These are phyloP conservation scores for Lycocorax pyrrhopterus DNA, from an alignment of 2,113 vertebrate genomes.

Conservation along the genomic window DNA sequence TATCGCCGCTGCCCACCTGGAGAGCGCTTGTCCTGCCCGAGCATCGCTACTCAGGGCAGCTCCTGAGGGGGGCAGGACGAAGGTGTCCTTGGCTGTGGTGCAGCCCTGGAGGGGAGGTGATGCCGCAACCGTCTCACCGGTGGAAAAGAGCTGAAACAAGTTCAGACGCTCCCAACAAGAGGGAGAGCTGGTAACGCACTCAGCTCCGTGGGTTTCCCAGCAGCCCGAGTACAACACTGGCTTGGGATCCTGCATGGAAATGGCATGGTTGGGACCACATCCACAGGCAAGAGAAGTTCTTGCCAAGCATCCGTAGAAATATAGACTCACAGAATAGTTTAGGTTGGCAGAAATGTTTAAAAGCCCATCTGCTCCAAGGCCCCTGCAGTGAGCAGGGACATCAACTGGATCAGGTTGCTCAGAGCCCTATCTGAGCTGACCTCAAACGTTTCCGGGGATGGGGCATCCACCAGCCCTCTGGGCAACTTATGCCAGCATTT, in stretches of 20 bases:
- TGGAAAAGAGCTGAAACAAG: background rate
- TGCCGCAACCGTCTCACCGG: background rate
- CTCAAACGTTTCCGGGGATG: background rate
- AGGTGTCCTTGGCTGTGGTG: background rate
- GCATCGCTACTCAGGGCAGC: accelerated
- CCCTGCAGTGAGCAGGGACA: background rate
- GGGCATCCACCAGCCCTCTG: background rate
- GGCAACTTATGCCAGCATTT: background rate
- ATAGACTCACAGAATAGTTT: background rate
- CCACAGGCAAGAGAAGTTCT: background rate
- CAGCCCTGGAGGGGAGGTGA: background rate
- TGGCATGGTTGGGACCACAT: background rate
- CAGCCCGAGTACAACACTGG: background rate
- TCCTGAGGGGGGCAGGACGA: accelerated
- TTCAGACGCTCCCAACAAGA: background rate
- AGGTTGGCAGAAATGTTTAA: background rate
- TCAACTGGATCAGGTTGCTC: background rate
- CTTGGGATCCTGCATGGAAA: background rate
- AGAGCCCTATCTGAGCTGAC: background rate
- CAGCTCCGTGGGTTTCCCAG: accelerated
- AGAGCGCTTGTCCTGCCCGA: background rate
- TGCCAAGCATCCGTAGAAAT: background rate
- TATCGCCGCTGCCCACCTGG: background rate
- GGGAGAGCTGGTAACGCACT: accelerated
- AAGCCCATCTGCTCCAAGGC: background rate